Conservation (phyloP, 2,888 invertebrate species). For the Boloria euphrosyne region DNA sequence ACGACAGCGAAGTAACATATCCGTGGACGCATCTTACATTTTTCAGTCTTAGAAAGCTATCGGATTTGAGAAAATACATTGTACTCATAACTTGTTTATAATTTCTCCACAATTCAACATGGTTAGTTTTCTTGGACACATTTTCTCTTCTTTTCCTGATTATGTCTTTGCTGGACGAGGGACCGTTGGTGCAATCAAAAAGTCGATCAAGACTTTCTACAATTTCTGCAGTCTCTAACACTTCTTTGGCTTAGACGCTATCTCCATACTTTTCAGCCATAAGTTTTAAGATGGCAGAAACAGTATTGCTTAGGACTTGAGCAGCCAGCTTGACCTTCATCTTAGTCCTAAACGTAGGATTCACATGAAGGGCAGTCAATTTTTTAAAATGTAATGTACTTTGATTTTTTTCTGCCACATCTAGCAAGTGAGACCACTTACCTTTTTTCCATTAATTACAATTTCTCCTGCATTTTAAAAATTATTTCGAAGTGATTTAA, state of each 20-base stretch:
- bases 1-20: slow-evolving; percentile 9
- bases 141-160: slow-evolving; percentile 10
- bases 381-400: slow-evolving; percentile 6
- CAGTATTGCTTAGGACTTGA: slow-evolving; percentile 1
- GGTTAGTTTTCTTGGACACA: neutral
- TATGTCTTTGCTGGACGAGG: slow-evolving; percentile 4
- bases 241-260: neutral
- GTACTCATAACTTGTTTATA: slow-evolving; percentile 3
- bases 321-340: slow-evolving; percentile 13
- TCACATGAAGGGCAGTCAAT: slow-evolving; percentile 5
- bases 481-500: slow-evolving; percentile 22
- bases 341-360: slow-evolving; percentile 9
- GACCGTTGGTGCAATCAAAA: slow-evolving; percentile 17
- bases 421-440: slow-evolving; percentile 13
- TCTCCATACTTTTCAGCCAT: neutral
- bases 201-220: slow-evolving; percentile 1
- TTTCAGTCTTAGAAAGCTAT: slow-evolving; percentile 8
- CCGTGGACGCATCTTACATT: slow-evolving; percentile 12
- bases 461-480: slow-evolving; percentile 17
- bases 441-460: slow-evolving; percentile 7
- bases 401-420: slow-evolving; percentile 7
- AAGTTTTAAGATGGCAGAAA: slow-evolving; percentile 11
- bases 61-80: slow-evolving; percentile 3
- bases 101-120: neutral
- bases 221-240: slow-evolving; percentile 16